Conservation (phyloP, 2,113 vertebrate species). For the Nyctereutes procyonoides region DNA sequence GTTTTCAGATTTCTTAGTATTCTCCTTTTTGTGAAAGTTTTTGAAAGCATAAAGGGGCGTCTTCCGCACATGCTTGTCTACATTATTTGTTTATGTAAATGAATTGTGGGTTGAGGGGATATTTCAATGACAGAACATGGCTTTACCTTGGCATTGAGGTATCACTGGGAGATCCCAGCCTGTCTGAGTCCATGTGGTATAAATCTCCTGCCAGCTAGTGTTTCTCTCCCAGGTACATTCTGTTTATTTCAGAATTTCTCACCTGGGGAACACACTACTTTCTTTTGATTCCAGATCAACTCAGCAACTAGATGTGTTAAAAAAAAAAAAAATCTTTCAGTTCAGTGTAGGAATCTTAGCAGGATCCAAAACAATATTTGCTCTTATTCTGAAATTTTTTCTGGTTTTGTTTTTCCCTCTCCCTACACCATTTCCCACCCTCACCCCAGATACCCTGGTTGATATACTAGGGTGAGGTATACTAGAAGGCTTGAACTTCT, state of each 20-base stretch:
- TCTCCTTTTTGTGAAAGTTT: constrained; percentile 49
- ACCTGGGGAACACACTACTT: background rate
- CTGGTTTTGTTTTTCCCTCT: background rate
- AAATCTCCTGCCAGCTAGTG: background rate
- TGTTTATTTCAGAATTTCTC: constrained; percentile 1
- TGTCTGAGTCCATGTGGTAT: background rate
- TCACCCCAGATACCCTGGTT: background rate
- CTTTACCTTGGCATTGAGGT: background rate
- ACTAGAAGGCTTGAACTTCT: background rate
- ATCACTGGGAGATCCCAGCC: background rate
- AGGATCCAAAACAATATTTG: background rate
- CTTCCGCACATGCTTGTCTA: background rate
- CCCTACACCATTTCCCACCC: background rate
- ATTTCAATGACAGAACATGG: background rate
- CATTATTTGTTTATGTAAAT: background rate
- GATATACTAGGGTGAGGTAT: background rate
- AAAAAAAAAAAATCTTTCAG: background rate
- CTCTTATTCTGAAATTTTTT: background rate
- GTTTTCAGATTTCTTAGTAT: constrained; percentile 49
- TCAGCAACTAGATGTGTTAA: background rate
- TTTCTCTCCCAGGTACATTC: background rate
- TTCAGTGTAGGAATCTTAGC: background rate
- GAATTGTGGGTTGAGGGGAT: background rate
- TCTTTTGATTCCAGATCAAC: background rate
- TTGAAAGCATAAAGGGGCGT: background rate